Evolutionary conservation across 2,113 vertebrate species (phyloP).

Genomic region (Orycteropus afer): DNA sequence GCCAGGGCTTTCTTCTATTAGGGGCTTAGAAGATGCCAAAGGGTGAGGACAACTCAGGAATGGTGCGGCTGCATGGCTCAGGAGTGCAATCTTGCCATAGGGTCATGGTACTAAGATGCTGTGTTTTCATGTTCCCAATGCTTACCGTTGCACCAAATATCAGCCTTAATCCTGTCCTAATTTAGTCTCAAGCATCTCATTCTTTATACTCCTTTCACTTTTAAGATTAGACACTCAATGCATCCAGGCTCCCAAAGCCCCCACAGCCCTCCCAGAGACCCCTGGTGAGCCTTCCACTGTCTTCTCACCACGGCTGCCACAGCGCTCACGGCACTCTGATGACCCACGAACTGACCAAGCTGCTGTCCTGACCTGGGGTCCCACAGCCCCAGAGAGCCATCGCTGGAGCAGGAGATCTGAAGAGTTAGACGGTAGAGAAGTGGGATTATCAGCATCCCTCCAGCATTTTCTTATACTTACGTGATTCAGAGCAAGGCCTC

Average conservation of each 20-base stretch:
- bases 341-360: constrained; percentile 86
- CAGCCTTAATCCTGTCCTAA: not conserved
- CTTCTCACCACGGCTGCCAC: constrained; percentile 87
- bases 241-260: not conserved
- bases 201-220: not conserved
- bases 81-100: not conserved
- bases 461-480: not conserved
- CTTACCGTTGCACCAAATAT: not conserved
- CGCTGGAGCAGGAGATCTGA: constrained; percentile 89
- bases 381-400: constrained; percentile 89
- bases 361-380: constrained; percentile 80
- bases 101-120: not conserved
- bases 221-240: not conserved
- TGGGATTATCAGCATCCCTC: not conserved
- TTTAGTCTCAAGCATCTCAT: not conserved
- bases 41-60: not conserved
- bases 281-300: accelerated
- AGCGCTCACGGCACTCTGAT: constrained; percentile 85
- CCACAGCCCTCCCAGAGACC: not conserved
- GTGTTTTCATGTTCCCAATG: not conserved
- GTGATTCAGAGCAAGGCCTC: not conserved
- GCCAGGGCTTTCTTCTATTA: not conserved
- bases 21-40: not conserved
- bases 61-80: accelerated
- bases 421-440: not conserved